Evolutionary conservation across 2,888 invertebrate genomes (phyloP).

Genomic region (Alsophila aescularia): DNA sequence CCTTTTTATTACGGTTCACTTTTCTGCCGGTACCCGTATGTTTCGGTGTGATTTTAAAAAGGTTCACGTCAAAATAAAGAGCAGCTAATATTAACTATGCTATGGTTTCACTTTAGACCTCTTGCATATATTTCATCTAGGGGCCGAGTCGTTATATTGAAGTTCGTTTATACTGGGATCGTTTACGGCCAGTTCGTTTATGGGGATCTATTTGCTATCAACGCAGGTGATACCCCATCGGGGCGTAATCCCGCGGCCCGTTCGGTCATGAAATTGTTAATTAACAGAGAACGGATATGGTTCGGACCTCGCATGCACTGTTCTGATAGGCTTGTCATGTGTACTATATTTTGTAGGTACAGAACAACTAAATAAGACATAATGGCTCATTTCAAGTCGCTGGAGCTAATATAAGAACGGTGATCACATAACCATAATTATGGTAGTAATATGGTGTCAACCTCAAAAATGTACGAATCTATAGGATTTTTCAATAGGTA

Average conservation of each 20-base stretch:
- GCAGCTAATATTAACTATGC: too few species aligned
- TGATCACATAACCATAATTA: too few species aligned
- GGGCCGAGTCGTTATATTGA: background rate
- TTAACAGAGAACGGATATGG: constrained; percentile 35
- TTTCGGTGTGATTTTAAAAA: too few species aligned
- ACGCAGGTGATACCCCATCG: constrained; percentile 27
- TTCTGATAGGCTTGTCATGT: background rate
- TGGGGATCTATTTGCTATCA: constrained; percentile 27
- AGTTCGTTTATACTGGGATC: constrained; percentile 9
- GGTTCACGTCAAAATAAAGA: too few species aligned
- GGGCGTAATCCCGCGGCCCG: constrained; percentile 35
- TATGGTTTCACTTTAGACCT: background rate
- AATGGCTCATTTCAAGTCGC: too few species aligned
- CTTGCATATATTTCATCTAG: background rate
- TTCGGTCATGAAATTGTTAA: constrained; percentile 48
- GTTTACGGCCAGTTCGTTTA: constrained; percentile 20
- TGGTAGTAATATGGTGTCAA: too few species aligned
- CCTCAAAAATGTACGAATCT: too few species aligned
- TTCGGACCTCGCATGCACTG: constrained; percentile 1
- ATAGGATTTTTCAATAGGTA: too few species aligned
- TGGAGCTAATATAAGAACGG: too few species aligned
- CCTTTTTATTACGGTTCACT: too few species aligned
- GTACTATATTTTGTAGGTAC: background rate
- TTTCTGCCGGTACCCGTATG: too few species aligned
- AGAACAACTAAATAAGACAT: too few species aligned